phyloP scores from a whole-genome alignment of 2,797 vertebrate species.

The Scolopax rusticola region DNA sequence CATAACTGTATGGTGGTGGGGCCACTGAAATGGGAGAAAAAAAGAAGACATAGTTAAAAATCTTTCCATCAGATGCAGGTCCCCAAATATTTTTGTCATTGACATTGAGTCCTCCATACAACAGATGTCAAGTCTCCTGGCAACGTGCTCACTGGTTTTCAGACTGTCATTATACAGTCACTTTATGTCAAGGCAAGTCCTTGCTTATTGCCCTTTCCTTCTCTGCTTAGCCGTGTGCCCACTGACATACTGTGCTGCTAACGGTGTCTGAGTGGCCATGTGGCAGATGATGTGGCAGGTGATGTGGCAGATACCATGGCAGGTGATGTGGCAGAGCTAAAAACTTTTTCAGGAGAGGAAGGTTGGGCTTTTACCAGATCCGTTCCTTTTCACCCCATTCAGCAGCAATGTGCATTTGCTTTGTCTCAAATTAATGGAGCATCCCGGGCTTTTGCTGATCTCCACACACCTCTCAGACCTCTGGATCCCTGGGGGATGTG shows the following conservation, averaged over 20 bases:
- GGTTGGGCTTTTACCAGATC: background rate
- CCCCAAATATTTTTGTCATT: background rate
- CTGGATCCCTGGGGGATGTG: background rate
- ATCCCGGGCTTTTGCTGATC: background rate
- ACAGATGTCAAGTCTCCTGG: background rate
- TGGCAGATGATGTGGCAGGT: background rate
- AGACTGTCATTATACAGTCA: background rate
- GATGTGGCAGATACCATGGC: no score
- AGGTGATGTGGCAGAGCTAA: background rate
- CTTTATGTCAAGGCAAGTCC: background rate
- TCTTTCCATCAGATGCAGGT: background rate
- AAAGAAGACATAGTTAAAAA: background rate
- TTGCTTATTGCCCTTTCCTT: background rate
- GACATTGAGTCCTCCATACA: background rate
- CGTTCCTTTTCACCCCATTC: background rate
- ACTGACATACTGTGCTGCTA: background rate
- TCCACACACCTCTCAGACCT: background rate
- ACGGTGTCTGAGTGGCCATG: background rate
- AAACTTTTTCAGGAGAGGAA: background rate
- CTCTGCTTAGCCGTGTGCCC: background rate
- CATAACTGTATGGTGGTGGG: constrained; percentile 87
- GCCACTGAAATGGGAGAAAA: constrained; percentile 77
- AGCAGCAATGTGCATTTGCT: background rate
- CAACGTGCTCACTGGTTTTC: background rate
- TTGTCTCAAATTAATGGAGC: rapidly evolving